Base-by-base conservation (phyloP, 2,888 invertebrate species). In the Cephus rjabovi region DNA sequence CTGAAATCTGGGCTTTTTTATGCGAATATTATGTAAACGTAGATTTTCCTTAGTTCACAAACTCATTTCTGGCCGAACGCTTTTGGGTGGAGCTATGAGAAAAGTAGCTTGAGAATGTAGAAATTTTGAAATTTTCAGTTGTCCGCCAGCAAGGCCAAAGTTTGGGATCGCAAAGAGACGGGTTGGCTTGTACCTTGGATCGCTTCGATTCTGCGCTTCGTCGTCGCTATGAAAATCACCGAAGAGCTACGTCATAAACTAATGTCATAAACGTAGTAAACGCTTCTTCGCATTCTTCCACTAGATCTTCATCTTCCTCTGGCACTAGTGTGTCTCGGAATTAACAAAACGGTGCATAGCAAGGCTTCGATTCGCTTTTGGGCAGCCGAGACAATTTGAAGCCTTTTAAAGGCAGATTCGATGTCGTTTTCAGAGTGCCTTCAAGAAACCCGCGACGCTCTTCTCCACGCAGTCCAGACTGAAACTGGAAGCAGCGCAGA, bases 401-500 rank as follows among this genome's bases (percentile, higher is more conserved):
- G 71, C 33, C 34, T 71, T 23, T 71, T 71, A 71, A 71, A 71
- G 34, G 71, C 71, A 6, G 34, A 31, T 71, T 34, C 71, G 71
- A 12, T 33, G 1, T 71, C 31, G 30, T 71, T 91, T 91, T 88
- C 90, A 91, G 91, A 89, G 86, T 75, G 83, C 78, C 82, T 87
- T 86, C 83, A 90, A 88, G 83, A 86, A 87, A 82, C 81, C 89
- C 12, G 81, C 85, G 74, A 76, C 85, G 30, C 82, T 88, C 73
- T 89, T 89, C 82, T 85, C 89, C 75, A 84, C 89, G 79, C 86
- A 89, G 74, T 90, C 90, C 30, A 87, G 85, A 84, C 85, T 87
- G 84, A 91, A 91, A 84, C 78, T 91, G 86, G 90, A 91, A 71
- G 86, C 87, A 74, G 89, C 89, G 56, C 85, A 86, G 77, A 90